Base-by-base conservation (phyloP, 2,797 vertebrate species). In the Gastrophryne carolinensis region DNA sequence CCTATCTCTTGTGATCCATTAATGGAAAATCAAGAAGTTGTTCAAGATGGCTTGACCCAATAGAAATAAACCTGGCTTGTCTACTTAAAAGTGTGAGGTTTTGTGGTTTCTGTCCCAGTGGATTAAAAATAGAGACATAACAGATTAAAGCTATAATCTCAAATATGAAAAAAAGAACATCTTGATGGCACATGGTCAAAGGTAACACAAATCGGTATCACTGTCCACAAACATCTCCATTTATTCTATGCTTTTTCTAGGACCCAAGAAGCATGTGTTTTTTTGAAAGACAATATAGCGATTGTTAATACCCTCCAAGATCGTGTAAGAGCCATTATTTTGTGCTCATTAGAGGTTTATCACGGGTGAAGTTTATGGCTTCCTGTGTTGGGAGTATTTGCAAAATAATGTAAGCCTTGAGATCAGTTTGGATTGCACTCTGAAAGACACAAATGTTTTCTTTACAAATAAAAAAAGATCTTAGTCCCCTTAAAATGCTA, bases 371-470 rank as follows among this genome's bases (percentile, higher is more conserved):
- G 82, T 86, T 81, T 82, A 82, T 69, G 75, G 81, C 85, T 89
- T 86, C 81, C 79, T 60, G 29, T 60, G 26, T 84, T 64, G 67
- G 83, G 66, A 88, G 89, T 84, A 83, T 85, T 86, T 88, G 78
- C 80, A 86, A 86, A 88, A 80, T 88, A 88, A 91, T 85, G 84
- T 78, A 81, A 80, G 86, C 83, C 84, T 89, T 88, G 83, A 86
- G 83, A 86, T 86, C 72, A 82, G 81, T 81, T 78, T 84, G 83
- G 85, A 75, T 91, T 88, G 88, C 86, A 84, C 69, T 86, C 85
- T 34, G 85, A 89, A 88, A 89, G 80, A 88, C 79, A 72, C 75
- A 88, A 86, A 90, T 91, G 87, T 90, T 91, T 92, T 90, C 87
- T 90, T 87, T 84, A 60, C 68, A 78, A 72, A 72, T 78, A 78